Evolutionary conservation across 2,888 invertebrate species (phyloP).

Genomic region (Lepidochrysops patricia): DNA sequence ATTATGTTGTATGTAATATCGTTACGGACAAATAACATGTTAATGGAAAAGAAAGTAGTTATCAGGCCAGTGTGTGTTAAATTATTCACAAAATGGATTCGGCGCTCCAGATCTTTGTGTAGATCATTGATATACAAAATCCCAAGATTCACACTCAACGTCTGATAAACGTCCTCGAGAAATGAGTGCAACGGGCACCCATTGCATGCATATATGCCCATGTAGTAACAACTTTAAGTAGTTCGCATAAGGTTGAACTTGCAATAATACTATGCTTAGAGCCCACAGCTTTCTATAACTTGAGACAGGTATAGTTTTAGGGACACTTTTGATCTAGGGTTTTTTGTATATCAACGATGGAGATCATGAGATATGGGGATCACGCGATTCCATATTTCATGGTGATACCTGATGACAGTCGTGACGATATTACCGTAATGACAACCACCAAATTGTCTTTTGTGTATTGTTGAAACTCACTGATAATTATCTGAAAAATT

Average conservation of each 20-base stretch:
- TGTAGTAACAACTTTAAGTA: too few relatives aligned
- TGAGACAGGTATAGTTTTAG: too few relatives aligned
- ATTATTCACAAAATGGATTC: constrained; percentile 68
- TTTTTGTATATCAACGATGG: too few relatives aligned
- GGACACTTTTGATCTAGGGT: too few relatives aligned
- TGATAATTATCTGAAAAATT: constrained; percentile 2
- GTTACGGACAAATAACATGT: constrained; percentile 8
- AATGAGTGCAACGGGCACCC: too few relatives aligned
- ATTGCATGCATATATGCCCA: too few relatives aligned
- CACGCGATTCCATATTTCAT: constrained; percentile 56
- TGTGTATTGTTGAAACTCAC: constrained; percentile 2
- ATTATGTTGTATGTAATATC: background rate
- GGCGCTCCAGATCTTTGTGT: constrained; percentile 55
- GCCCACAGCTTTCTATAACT: too few relatives aligned
- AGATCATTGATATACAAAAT: too few relatives aligned
- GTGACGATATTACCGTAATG: constrained; percentile 48
- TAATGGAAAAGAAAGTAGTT: constrained; percentile 49
- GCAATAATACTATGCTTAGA: too few relatives aligned
- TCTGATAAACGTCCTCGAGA: too few relatives aligned
- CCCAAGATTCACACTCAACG: too few relatives aligned
- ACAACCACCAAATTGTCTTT: constrained; percentile 19
- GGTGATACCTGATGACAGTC: constrained; percentile 60
- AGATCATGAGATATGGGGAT: constrained; percentile 64
- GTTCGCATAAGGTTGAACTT: too few relatives aligned
- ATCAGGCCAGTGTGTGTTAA: constrained; percentile 63